Base-by-base conservation (phyloP, 1,140 invertebrate genomes). In the Maniola jurtina region DNA sequence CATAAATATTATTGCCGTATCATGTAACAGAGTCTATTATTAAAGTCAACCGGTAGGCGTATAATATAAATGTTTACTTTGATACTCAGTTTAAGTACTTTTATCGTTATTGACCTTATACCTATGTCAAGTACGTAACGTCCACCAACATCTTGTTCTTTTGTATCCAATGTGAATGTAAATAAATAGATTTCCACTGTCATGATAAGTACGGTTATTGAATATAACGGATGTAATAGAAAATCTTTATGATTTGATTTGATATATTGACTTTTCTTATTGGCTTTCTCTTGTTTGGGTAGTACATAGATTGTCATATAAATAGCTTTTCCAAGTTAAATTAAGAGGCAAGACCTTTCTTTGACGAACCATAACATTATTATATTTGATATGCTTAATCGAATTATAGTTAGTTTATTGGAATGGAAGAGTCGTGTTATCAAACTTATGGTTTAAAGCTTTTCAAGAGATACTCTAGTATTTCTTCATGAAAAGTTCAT, bases 31-130 rank as follows among this genome's bases (percentile, higher is more conserved):
- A 33, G 34, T 57, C 5, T 45, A n/a, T 45, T 45, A 45, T 45
- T 5, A 45, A 45, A 45, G 42, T 45, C 33, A 36, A 40, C 59
- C 57, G 50, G 85, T 90, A 77, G 87, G 86, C 84, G 84, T 79
- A 60, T n/a, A 45, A 45, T 55, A 64, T 15, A 61, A 87, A 80
- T 88, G 80, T 89, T 89, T 89, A 71, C 83, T 78, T 73, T 79
- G 83, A 83, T 87, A 77, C 77, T 81, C 79, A 80, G 72, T 78
- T 80, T 80, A 88, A 90, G 88, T 83, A 88, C 86, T 88, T 88
- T 88, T 86, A 88, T 88, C 87, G 71, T 73, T 88, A 79, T 88
- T 88, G 80, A 88, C 83, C 77, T 78, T 83, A 84, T 88, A 25
- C 25, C 25, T 25, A 25, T 25, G 76, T 83, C 45, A 36, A 68